Conservation (phyloP, 2,113 vertebrate species). For the Syrmaticus mikado region DNA sequence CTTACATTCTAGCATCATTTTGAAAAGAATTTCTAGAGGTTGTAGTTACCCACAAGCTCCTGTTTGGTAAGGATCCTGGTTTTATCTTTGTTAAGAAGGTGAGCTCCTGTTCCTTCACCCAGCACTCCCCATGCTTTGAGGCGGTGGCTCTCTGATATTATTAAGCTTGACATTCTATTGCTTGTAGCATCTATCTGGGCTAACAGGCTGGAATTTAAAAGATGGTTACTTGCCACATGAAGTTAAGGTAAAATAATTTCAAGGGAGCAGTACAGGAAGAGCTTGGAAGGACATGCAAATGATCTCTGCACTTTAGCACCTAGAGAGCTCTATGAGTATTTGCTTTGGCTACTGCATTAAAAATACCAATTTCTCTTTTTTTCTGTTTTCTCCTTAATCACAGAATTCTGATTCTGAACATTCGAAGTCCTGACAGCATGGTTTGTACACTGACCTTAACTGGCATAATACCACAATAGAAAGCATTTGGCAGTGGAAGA, state of each 20-base stretch:
- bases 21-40: not conserved
- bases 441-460: not conserved
- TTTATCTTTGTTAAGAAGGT: constrained; percentile 78
- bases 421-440: not conserved
- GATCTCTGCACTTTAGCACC: not conserved
- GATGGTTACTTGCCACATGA: not conserved
- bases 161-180: constrained; percentile 73
- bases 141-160: constrained; percentile 81
- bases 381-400: not conserved
- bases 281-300: not conserved
- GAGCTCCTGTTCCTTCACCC: constrained; percentile 81
- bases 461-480: not conserved
- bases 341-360: not conserved
- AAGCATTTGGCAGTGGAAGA: not conserved
- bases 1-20: not conserved
- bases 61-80: constrained; percentile 76
- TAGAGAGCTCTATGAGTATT: not conserved
- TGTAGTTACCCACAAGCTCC: constrained; percentile 79
- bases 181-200: constrained; percentile 53
- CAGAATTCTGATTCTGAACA: not conserved
- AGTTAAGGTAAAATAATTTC: not conserved
- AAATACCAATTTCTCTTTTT: not conserved
- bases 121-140: constrained; percentile 83
- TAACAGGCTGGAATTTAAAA: constrained; percentile 10
- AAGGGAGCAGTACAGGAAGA: not conserved